These are phyloP conservation scores for Oostethus manadensis DNA, from an alignment of 2,113 vertebrate genomes.

Conservation along the genomic window DNA sequence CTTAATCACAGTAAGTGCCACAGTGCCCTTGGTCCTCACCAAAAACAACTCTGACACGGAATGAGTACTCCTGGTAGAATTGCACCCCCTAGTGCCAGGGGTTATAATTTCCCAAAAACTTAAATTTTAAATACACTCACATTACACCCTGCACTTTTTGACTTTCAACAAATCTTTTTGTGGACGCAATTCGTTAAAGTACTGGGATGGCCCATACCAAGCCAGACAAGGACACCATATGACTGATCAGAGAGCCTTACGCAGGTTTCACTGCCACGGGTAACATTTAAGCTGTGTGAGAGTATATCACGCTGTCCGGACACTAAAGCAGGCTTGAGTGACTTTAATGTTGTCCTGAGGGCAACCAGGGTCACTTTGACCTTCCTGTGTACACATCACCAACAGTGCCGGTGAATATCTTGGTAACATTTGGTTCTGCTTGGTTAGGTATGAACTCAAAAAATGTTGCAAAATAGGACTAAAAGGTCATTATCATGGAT, in stretches of 20 bases:
- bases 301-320: conserved; percentile 54
- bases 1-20: conserved; percentile 22
- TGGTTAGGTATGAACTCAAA: conserved; percentile 24
- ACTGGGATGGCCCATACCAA: conserved; percentile 12
- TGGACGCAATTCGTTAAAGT: conserved; percentile 9
- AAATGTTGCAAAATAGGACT: conserved; percentile 12
- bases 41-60: background rate
- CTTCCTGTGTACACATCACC: conserved; percentile 49
- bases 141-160: background rate
- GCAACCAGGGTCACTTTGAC: conserved; percentile 45
- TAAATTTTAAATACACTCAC: background rate
- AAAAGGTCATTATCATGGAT: conserved; percentile 15
- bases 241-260: conserved; percentile 35
- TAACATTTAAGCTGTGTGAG: conserved; percentile 41
- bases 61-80: conserved; percentile 57
- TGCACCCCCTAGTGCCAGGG: conserved; percentile 73
- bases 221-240: conserved; percentile 25
- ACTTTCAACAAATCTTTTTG: background rate
- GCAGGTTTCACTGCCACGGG: conserved; percentile 50
- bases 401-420: conserved; percentile 50
- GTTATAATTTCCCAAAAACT: conserved; percentile 32
- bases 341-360: conserved; percentile 67
- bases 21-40: background rate
- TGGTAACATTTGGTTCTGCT: conserved; percentile 48
- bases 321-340: conserved; percentile 65